phyloP scores from a whole-genome alignment of 1,140 invertebrate genomes.

The Tenebrio molitor region DNA sequence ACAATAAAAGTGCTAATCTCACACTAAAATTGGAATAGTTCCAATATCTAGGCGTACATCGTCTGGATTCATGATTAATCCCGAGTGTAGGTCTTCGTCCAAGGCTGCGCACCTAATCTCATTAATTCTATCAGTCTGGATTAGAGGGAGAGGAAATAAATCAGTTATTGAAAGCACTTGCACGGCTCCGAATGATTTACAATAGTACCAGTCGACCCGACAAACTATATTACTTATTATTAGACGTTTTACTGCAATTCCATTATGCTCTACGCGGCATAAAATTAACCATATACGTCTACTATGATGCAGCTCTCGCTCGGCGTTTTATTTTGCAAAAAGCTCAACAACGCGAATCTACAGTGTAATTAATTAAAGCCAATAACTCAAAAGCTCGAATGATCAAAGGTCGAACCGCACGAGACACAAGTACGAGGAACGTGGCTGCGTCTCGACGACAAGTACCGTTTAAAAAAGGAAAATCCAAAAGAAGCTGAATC shows the following conservation, averaged over 20 bases:
- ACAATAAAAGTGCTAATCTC: slow-evolving; percentile 35
- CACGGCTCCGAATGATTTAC: background rate
- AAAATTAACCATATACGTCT: background rate
- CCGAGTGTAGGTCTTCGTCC: slow-evolving; percentile 6
- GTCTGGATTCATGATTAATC: slow-evolving; percentile 8
- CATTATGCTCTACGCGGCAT: background rate
- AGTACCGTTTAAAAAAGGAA: background rate
- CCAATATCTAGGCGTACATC: too few species aligned
- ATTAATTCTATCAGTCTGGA: slow-evolving; percentile 14
- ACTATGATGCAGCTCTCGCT: too few species aligned
- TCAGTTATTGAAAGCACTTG: slow-evolving; percentile 27
- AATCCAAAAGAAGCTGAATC: background rate
- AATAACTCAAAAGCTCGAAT: background rate
- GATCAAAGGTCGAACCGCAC: background rate
- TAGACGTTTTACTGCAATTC: background rate
- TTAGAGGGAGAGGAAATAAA: slow-evolving; percentile 12
- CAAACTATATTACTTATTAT: slow-evolving; percentile 17
- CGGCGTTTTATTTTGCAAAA: too few species aligned
- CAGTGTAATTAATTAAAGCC: slow-evolving; percentile 1
- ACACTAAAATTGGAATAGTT: background rate
- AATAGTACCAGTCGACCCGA: background rate
- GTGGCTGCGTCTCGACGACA: background rate
- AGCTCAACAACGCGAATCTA: background rate
- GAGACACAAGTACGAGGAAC: background rate
- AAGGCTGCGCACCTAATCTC: background rate